Base-by-base conservation (phyloP, 2,113 vertebrate species). In the Acrocephalus kingi region DNA sequence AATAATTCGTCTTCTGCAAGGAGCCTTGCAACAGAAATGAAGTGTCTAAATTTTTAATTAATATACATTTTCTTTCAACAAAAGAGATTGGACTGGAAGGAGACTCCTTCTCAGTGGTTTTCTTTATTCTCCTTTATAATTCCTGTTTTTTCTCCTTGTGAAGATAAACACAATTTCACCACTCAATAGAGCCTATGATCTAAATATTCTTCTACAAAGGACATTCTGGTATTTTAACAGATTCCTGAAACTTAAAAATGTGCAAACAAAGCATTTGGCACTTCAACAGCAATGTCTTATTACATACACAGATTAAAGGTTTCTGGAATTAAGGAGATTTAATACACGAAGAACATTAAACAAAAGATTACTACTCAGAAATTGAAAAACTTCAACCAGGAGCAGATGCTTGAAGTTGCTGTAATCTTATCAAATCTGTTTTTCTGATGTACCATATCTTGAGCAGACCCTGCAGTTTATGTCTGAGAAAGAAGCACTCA, bases 41-140 rank as follows among this genome's bases (percentile, higher is more conserved):
- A 97, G 69, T 84, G 97, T 96, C 73, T 48, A 91, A 90, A 97
- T 97, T 96, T 97, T 97, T 98, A 97, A 98, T 98, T 98, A 98
- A 97, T 96, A 91, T 96, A 93, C 84, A 96, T 97, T 92, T 94
- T 96, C 77, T 95, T 95, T 94, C 94, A 95, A 79, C 62, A 93
- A 94, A 77, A 79, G 93, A 96, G 77, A 79, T 14, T 85, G 79
- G 31, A 76, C 51, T 59, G n/a, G 56, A 90, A 46, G 46, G 41
- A 93, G 72, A 49, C 31, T 84, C 49, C 64, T 96, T 89, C 81
- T 68, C 64, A 72, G 48, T 84, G 45, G 1, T 89, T 86, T 89
- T 81, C 90, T 87, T 84, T 51, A 55, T 77, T 80, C 14, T 54
- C 20, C 13, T 64, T 89, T 86, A 92, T 73, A 86, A 22, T 9